Evolutionary conservation across 1,140 invertebrate species (phyloP).

Genomic region (Pygmarrhopalites habei): DNA sequence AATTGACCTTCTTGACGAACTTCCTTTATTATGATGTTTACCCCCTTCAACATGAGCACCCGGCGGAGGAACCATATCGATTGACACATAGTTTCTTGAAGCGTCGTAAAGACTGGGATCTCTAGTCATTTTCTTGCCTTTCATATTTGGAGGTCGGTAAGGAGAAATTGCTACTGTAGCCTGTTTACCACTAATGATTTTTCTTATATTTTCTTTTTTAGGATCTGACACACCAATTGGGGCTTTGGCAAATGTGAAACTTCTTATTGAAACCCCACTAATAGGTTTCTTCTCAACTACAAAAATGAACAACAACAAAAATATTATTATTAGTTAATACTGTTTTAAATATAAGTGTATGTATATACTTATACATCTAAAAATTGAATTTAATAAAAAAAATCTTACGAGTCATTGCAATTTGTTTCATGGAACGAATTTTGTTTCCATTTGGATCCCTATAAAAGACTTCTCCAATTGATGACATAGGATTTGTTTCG

Average conservation of each 20-base stretch:
- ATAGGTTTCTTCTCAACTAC: constrained; percentile 15
- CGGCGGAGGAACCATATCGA: too few relatives aligned
- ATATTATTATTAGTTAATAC: not conserved
- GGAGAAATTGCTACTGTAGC: not conserved
- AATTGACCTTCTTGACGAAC: constrained; percentile 22
- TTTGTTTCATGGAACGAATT: constrained; percentile 32
- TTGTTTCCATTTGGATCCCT: constrained; percentile 30
- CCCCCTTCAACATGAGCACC: not conserved
- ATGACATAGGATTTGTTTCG: not conserved
- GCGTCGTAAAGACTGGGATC: not conserved
- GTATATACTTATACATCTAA: too few relatives aligned
- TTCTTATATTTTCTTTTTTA: constrained; percentile 20
- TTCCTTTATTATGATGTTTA: not conserved
- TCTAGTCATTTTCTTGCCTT: not conserved
- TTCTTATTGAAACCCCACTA: constrained; percentile 11
- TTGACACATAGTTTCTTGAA: too few relatives aligned
- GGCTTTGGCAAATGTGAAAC: constrained; percentile 33
- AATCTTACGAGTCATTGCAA: constrained; percentile 31
- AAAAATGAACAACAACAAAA: not conserved
- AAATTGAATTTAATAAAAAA: too few relatives aligned
- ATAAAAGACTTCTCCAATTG: constrained; percentile 35
- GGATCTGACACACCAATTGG: constrained; percentile 15
- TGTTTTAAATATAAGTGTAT: not conserved
- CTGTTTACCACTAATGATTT: constrained; percentile 15
- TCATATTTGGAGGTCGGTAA: not conserved